Evolutionary conservation across 1,140 invertebrate species (phyloP).

Genomic region (Drosophila paulistorum): DNA sequence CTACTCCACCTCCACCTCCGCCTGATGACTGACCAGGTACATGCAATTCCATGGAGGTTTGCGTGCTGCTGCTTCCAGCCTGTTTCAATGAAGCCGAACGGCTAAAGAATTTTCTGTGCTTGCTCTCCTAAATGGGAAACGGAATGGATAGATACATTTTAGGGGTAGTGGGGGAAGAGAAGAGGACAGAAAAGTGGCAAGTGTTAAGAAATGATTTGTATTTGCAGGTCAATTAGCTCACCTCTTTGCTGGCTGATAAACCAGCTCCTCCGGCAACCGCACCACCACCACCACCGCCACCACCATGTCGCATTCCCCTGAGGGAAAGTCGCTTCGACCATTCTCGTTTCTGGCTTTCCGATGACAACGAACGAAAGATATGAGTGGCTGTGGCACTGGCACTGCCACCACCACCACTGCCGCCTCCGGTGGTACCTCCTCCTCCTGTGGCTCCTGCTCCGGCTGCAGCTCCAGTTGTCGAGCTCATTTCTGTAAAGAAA

Average conservation of each 20-base stretch:
- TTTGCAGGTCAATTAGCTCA: constrained; percentile 53
- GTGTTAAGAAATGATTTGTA: constrained; percentile 38
- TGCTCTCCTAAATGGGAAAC: constrained; percentile 40
- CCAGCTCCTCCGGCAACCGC: not conserved
- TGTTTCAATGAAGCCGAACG: constrained; percentile 82
- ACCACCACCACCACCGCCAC: constrained; percentile 16
- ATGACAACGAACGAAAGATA: constrained; percentile 82
- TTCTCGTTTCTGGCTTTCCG: constrained; percentile 84
- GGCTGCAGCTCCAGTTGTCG: constrained; percentile 27
- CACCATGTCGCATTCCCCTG: constrained; percentile 84
- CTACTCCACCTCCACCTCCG: constrained; percentile 31
- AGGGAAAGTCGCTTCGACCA: constrained; percentile 86
- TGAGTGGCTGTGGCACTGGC: constrained; percentile 43
- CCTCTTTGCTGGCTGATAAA: constrained; percentile 69
- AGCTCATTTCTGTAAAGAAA: constrained; percentile 53
- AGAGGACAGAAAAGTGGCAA: not conserved
- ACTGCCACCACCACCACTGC: constrained; percentile 6
- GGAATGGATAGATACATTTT: not conserved
- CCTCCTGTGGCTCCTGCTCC: constrained; percentile 19
- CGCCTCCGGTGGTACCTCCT: not conserved
- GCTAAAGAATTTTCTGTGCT: constrained; percentile 73
- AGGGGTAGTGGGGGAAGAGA: too few species aligned
- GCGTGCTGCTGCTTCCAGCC: constrained; percentile 56
- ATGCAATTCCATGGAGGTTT: constrained; percentile 75
- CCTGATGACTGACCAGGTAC: constrained; percentile 66